Evolutionary conservation across 2,797 vertebrate genomes (phyloP).

Genomic region (Semaprochilodus insignis): DNA sequence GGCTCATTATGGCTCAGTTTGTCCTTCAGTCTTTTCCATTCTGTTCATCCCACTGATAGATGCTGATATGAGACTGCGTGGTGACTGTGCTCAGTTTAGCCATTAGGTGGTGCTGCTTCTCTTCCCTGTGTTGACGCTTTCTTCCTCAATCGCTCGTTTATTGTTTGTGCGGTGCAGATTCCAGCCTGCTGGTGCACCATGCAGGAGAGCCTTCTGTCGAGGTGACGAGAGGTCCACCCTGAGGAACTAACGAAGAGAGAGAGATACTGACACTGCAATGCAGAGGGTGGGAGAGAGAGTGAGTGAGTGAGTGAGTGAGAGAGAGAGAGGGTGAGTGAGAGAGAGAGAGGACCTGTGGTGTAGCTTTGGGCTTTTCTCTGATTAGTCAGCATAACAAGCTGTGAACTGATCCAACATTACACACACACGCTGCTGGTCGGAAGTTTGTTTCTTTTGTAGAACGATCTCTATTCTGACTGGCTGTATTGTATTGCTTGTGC

Average conservation of each 20-base stretch:
- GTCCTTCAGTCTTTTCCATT: too few species aligned
- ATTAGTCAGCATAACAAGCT: slow-evolving; percentile 32
- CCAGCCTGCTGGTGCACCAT: slow-evolving; percentile 52
- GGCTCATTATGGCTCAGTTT: too few species aligned
- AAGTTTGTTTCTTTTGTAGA: too few species aligned
- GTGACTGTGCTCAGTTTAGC: neutral
- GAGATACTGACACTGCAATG: slow-evolving; percentile 56
- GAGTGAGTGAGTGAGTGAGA: neutral
- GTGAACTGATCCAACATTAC: neutral
- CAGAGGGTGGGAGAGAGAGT: slow-evolving; percentile 40
- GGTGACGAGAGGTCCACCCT: slow-evolving; percentile 50
- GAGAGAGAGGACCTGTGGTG: neutral
- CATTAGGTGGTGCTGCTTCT: slow-evolving; percentile 29
- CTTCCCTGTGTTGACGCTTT: too few species aligned
- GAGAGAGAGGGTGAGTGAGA: neutral
- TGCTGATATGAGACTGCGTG: neutral
- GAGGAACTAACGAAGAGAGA: slow-evolving; percentile 35
- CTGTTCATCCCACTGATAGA: too few species aligned
- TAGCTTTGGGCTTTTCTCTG: slow-evolving; percentile 31
- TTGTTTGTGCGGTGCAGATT: slow-evolving; percentile 33
- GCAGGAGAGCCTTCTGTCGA: slow-evolving; percentile 58
- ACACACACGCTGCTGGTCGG: neutral
- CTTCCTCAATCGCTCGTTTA: neutral
- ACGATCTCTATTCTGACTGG: too few species aligned
- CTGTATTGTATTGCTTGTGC: too few species aligned